Evolutionary conservation across 2,888 invertebrate species (phyloP), one percentile per base, ranked within the genome.

Genomic region (Rhaphigaster nebulosa): DNA sequence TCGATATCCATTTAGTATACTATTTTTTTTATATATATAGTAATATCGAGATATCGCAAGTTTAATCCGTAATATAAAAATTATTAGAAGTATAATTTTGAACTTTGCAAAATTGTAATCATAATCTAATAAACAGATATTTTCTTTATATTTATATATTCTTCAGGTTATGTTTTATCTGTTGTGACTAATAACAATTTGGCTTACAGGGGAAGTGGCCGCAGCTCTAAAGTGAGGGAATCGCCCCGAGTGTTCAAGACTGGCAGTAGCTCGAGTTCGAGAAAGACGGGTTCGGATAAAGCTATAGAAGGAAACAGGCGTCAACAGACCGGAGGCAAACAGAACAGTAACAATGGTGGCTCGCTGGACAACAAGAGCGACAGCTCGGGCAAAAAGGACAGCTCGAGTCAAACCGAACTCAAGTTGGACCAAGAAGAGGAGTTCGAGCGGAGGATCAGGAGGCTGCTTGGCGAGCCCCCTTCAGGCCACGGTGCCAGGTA

Each of bases 381-480:
- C 60, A 91, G 91, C 52, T 91, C 92, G 6, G 91, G 90, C 20
- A 96, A 96, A 93, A 94, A 95, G 91, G 96, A 96, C 92, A 95
- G 96, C 10, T 95, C 95, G 92, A 95, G 96, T 93, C 96, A 96
- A 93, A 96, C 96, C 0, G 96, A 96, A 92, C 95, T 96, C 92
- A 96, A 96, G 92, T 95, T 96, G 54, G 92, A 91, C 45, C 91
- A 90, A 26, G 92, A 92, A 45, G 93, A 93, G 90, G 97, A 97
- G 41, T 97, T 97, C 93, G 97, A 97, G 94, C 95, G 96, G 93
- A 97, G 97, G 94, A 96, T 97, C 92, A 96, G 97, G 94, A 96
- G 97, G 93, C 95, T 97, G 92, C 94, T 97, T 92, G 97, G 96
- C 93, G 92, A 91, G 90, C 91, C 91, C 70, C 65, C 56, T 34